Evolutionary conservation across 2,797 vertebrate genomes (phyloP), one percentile per base, ranked within the genome.

Genomic region (Falco berigora): DNA sequence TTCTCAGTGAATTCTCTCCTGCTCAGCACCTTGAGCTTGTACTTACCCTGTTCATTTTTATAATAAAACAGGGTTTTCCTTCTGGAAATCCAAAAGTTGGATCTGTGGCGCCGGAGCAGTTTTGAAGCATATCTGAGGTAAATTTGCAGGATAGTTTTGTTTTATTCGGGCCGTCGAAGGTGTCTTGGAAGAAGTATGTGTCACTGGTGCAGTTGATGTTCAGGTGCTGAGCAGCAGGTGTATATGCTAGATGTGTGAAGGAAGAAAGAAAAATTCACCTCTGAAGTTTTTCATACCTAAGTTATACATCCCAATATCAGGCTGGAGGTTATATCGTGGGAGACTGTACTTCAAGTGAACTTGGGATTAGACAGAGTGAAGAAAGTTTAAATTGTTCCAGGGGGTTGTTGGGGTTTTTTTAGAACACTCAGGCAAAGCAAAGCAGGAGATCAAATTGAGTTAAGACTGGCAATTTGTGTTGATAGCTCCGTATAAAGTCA

Each of bases 11-110:
- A 36, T 55, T 81, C 18, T 64, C 83, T 50, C 28, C 23, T 67
- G 18, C 22, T 72, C 32, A 38, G 61, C 40, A 55, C 46, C 46
- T 67, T 42, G 8, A 71, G 42, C 38, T 76, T 63, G 32, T 72
- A 97, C 98, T 61, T 96, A 99, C 99, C 96, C 99, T 98, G 97
- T 99, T 99, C 98, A 99, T 99, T 97, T 99, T 99, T 91, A 99
- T 98, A 71, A 99, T 95, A 59, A 99, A 98, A 62, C 99, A 99
- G 1, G 99, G 99, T 68, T 97, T 98, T 88, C 97, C 98, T 46
- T 98, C 97, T 53, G 98, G 98, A 88, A 98, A 99, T 80, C 99
- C 99, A 12, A 99, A 99, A 52, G 94, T 98, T 6, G 98, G 97
- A 79, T 99, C 98, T 8, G 52, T 68, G 36, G 98, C 88, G 67